phyloP scores from a whole-genome alignment of 2,797 vertebrate genomes.

The Protosalanx chinensis region DNA sequence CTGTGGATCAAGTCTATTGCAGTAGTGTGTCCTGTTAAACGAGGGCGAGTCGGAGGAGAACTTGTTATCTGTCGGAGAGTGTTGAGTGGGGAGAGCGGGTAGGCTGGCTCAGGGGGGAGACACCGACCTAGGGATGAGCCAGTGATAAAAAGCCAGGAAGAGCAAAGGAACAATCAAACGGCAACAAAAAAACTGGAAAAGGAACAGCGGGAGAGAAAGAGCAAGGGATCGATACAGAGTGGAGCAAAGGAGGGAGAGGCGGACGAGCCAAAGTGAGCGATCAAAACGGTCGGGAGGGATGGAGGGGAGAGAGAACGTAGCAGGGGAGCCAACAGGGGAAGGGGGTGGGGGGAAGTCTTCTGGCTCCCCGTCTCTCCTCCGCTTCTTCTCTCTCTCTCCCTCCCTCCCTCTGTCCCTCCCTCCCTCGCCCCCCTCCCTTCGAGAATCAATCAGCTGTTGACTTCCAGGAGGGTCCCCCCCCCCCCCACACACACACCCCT shows the following conservation, averaged over 20 bases:
- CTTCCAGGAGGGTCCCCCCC: conserved; percentile 24
- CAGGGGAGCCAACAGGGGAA: conserved; percentile 15
- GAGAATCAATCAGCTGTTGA: conserved; percentile 48
- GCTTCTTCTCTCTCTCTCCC: background rate
- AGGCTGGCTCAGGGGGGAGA: too few relatives aligned
- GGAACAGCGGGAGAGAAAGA: background rate
- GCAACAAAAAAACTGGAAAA: background rate
- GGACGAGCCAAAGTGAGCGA: too few relatives aligned
- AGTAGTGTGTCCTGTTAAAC: background rate
- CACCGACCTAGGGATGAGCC: too few relatives aligned
- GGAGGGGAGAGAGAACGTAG: conserved; percentile 14
- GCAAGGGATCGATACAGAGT: background rate
- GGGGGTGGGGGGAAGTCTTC: conserved; percentile 1
- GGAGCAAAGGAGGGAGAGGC: too few relatives aligned
- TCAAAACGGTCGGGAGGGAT: background rate
- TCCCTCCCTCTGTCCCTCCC: background rate
- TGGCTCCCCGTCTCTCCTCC: conserved; percentile 6
- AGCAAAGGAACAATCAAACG: background rate
- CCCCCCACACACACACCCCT: conserved; percentile 1
- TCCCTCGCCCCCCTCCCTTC: background rate
- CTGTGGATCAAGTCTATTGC: too few relatives aligned
- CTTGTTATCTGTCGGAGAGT: background rate
- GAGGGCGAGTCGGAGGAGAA: background rate
- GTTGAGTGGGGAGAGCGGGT: too few relatives aligned
- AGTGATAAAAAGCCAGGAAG: too few relatives aligned